These are phyloP conservation scores for Ophion ventricosus DNA, from an alignment of 2,888 invertebrate species.

Conservation along the genomic window DNA sequence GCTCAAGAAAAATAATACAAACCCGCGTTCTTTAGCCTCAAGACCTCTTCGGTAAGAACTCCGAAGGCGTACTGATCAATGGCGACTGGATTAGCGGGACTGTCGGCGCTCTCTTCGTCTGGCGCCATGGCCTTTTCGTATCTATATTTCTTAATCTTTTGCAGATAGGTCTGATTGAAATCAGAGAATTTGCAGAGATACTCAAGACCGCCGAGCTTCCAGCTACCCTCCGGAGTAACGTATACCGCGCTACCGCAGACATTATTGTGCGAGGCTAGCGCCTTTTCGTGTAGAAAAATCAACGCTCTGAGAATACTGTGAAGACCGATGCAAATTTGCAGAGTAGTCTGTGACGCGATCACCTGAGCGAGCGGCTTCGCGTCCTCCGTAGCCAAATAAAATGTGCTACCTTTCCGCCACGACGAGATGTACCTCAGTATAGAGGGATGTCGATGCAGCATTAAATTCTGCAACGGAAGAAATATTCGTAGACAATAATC, in stretches of 20 bases:
- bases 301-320: constrained; percentile 92
- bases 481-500: background rate
- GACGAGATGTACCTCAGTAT: constrained; percentile 93
- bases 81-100: constrained; percentile 83
- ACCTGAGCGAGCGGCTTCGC: constrained; percentile 90
- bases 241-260: constrained; percentile 91
- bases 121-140: constrained; percentile 90
- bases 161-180: constrained; percentile 87
- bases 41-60: constrained; percentile 89
- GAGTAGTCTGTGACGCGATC: constrained; percentile 87
- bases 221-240: constrained; percentile 92
- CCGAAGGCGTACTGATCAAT: constrained; percentile 93
- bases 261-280: constrained; percentile 92
- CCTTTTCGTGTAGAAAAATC: constrained; percentile 93
- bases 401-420: constrained; percentile 90
- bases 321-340: constrained; percentile 94
- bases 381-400: constrained; percentile 92
- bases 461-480: constrained; percentile 87
- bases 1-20: constrained; percentile 1
- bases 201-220: constrained; percentile 95
- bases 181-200: constrained; percentile 89
- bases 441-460: constrained; percentile 93
- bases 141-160: constrained; percentile 88
- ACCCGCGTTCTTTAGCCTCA: constrained; percentile 85
- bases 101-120: constrained; percentile 86